Evolutionary conservation across 2,888 invertebrate genomes (phyloP).

Genomic region (Psococerastis gibbosa): DNA sequence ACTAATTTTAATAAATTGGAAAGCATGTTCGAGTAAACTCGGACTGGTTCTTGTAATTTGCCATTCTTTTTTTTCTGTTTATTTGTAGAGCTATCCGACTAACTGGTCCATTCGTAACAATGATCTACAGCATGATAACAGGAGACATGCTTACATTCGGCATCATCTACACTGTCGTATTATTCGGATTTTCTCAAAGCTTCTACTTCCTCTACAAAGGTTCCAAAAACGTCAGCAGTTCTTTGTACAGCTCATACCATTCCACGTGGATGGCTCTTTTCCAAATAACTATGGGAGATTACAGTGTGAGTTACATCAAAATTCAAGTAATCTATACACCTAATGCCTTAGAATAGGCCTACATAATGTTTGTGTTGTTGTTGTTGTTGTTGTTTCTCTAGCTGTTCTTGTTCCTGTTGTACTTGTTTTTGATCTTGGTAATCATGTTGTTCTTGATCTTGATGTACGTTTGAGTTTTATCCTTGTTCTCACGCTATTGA

Average conservation of each 20-base stretch:
- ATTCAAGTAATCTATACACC: too few species aligned
- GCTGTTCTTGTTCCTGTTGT: too few species aligned
- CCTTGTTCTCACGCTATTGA: too few species aligned
- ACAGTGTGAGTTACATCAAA: conserved; percentile 88
- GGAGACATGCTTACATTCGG: conserved; percentile 98
- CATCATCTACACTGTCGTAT: conserved; percentile 86
- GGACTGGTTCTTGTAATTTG: too few species aligned
- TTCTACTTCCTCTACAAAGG: conserved; percentile 87
- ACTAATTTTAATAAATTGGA: too few species aligned
- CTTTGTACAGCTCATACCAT: conserved; percentile 65
- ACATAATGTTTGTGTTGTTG: too few species aligned
- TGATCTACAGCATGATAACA: conserved; percentile 98
- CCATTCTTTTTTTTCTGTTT: conserved; percentile 18
- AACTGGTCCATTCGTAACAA: conserved; percentile 97
- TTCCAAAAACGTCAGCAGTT: conserved; percentile 60
- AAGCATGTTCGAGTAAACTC: too few species aligned
- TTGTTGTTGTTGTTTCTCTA: too few species aligned
- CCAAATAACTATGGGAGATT: conserved; percentile 93
- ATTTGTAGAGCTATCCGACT: conserved; percentile 66
- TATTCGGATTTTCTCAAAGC: conserved; percentile 92
- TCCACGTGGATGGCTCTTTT: conserved; percentile 96
- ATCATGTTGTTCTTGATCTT: too few species aligned
- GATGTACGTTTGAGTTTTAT: too few species aligned
- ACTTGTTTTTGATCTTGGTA: too few species aligned
- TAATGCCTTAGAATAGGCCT: too few species aligned